phyloP scores from a whole-genome alignment of 2,888 invertebrate genomes.

The Lumbricus terrestris region DNA sequence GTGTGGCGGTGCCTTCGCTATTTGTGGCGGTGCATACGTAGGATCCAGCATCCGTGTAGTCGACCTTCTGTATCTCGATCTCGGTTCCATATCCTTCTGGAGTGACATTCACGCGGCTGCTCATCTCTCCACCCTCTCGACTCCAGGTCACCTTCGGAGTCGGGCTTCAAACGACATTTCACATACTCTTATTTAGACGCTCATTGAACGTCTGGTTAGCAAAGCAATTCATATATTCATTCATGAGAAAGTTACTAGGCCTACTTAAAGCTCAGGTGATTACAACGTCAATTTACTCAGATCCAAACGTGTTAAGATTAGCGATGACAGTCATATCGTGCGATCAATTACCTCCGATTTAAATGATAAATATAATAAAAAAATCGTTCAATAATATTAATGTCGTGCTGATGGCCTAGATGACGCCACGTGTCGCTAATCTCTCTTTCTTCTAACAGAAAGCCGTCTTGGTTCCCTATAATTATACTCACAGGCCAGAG shows the following conservation, averaged over 20 bases:
- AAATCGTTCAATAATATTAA: too few species aligned
- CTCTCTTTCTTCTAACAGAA: too few species aligned
- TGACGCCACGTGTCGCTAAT: too few species aligned
- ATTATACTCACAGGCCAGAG: constrained; percentile 20
- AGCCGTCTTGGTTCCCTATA: not conserved
- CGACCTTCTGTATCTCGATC: constrained; percentile 25
- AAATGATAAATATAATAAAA: too few species aligned
- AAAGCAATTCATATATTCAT: not conserved
- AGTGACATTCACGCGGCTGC: constrained; percentile 9
- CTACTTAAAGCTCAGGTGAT: too few species aligned
- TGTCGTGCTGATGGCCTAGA: too few species aligned
- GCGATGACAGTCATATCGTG: too few species aligned
- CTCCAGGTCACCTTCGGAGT: constrained; percentile 28
- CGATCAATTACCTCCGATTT: too few species aligned
- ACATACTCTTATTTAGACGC: not conserved
- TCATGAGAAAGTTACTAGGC: too few species aligned
- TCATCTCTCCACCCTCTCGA: constrained; percentile 10
- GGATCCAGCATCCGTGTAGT: constrained; percentile 21
- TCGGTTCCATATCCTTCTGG: constrained; percentile 16
- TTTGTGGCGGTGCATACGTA: constrained; percentile 25
- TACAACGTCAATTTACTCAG: too few species aligned
- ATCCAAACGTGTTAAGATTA: too few species aligned
- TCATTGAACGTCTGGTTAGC: not conserved
- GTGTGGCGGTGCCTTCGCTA: not conserved
- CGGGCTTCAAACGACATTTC: too few species aligned